Percentiles rank a stretch among this genome's conserved stretches.
These are phyloP conservation scores for Dyspetes luteomarginatus DNA, from an alignment of 2,888 invertebrate species.

Conservation along the genomic window DNA sequence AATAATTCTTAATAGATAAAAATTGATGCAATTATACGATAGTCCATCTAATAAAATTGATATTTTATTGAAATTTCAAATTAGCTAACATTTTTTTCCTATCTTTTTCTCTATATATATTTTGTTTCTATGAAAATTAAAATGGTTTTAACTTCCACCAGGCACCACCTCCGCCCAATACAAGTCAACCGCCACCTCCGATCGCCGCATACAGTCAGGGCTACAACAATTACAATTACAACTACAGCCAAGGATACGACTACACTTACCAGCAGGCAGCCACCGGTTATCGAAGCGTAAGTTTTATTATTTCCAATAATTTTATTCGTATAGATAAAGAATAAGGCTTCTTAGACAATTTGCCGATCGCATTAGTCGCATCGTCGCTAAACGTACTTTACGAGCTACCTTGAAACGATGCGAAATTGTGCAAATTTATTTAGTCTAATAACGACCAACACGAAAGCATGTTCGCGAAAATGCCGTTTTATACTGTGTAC, in stretches of 20 bases:
- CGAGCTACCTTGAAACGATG: background rate
- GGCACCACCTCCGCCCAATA: constrained; percentile 79
- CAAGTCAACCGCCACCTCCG: constrained; percentile 80
- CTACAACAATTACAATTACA: constrained; percentile 81
- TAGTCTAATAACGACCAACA: no score
- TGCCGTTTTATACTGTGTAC: background rate
- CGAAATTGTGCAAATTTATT: background rate
- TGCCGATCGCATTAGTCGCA: constrained; percentile 1
- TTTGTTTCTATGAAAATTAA: background rate
- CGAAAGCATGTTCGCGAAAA: no score
- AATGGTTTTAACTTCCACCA: constrained; percentile 62
- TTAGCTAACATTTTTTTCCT: no score
- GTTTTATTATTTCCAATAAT: constrained; percentile 65
- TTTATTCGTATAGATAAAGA: background rate
- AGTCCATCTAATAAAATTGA: no score
- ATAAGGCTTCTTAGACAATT: background rate
- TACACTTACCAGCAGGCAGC: constrained; percentile 79
- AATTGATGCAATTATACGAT: no score
- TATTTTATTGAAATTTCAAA: no score
- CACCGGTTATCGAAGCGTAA: constrained; percentile 80
- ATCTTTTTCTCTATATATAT: background rate
- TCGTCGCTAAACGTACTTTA: background rate
- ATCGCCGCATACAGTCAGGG: constrained; percentile 78
- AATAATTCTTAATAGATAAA: no score
- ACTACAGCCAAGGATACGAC: constrained; percentile 78